phyloP scores from a whole-genome alignment of 37 sponge, comb jelly and placozoan genomes.

The Eunapius fragilis region DNA sequence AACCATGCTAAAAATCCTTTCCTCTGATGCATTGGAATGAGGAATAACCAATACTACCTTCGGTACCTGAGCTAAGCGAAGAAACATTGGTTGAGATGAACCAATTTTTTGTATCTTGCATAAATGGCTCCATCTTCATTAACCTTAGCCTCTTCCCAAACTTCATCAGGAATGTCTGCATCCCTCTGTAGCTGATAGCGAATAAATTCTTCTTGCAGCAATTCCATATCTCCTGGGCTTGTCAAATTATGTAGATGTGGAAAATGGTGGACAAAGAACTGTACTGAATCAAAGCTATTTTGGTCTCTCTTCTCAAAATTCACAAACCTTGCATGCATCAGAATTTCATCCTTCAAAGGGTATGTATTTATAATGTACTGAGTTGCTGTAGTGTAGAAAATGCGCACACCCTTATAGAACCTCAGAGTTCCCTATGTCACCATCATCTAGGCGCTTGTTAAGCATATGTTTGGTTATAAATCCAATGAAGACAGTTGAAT shows the following conservation, averaged over 20 bases:
- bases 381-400: conserved; percentile 26
- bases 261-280: conserved; percentile 25
- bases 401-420: too few relatives aligned
- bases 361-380: conserved; percentile 13
- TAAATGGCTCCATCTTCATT: not conserved
- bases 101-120: not conserved
- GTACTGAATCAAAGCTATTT: conserved; percentile 18
- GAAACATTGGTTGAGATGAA: not conserved
- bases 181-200: conserved; percentile 35
- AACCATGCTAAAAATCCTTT: conserved; percentile 38
- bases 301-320: conserved; percentile 29
- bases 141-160: conserved; percentile 25
- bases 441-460: conserved; percentile 18
- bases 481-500: conserved; percentile 26
- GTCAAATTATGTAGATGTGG: not conserved
- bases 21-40: conserved; percentile 53
- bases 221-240: not conserved
- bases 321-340: conserved; percentile 49
- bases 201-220: conserved; percentile 40
- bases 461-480: conserved; percentile 25
- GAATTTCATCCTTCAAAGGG: conserved; percentile 55
- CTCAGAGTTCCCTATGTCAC: conserved; percentile 22
- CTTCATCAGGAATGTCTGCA: conserved; percentile 23
- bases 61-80: conserved; percentile 24
- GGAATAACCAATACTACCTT: conserved; percentile 21